Evolutionary conservation across 2,113 vertebrate genomes (phyloP).

Genomic region (Oriolus oriolus): DNA sequence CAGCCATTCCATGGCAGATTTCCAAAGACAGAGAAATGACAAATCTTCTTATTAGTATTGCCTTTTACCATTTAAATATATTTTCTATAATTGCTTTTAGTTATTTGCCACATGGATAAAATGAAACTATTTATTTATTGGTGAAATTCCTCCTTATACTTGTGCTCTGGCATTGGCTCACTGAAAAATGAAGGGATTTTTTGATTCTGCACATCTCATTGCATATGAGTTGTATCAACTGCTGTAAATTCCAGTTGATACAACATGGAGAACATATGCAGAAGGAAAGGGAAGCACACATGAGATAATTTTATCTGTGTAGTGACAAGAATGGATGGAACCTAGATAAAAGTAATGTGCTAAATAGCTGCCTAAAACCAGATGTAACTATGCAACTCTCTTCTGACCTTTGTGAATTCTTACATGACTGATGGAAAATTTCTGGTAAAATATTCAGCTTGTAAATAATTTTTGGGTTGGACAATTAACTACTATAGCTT

Average conservation of each 20-base stretch:
- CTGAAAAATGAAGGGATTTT: background rate
- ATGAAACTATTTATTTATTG: background rate
- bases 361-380: background rate
- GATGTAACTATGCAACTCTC: background rate
- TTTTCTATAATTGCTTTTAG: background rate
- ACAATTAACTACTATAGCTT: background rate
- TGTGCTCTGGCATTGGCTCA: background rate
- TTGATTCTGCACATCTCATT: background rate
- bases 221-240: background rate
- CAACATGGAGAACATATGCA: background rate
- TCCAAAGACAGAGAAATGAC: background rate
- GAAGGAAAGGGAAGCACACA: background rate
- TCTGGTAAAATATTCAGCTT: background rate
- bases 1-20: background rate
- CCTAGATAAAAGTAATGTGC: background rate
- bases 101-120: background rate
- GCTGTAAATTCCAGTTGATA: background rate
- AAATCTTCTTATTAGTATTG: background rate
- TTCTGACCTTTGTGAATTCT: background rate
- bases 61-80: background rate
- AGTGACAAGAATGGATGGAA: background rate
- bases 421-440: background rate
- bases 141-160: background rate
- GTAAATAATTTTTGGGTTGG: background rate
- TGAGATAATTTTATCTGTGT: accelerated